A percentile compares a stretch with the other conserved stretches of the same genome.
Conservation (phyloP, 2,797 vertebrate species). For the Malurus splendens region DNA sequence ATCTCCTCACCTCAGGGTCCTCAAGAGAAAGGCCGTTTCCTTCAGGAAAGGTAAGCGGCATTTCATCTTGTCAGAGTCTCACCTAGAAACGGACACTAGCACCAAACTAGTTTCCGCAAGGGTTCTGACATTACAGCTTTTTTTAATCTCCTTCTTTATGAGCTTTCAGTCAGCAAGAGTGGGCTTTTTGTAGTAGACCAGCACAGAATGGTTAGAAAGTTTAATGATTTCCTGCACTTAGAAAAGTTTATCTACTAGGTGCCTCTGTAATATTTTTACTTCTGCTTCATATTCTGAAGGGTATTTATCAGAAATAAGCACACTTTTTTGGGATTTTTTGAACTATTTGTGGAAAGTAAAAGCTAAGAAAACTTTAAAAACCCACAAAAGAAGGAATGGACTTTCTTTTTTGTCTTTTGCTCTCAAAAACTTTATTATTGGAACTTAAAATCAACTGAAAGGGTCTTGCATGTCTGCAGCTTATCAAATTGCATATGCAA, state of each 20-base stretch:
- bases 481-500: neutral
- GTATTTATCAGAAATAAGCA: neutral
- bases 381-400: neutral
- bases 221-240: neutral
- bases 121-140: neutral
- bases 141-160: neutral
- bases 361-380: neutral
- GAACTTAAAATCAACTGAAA: neutral
- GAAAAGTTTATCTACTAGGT: neutral
- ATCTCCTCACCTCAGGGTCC: neutral
- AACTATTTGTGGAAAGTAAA: neutral
- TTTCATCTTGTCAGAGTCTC: neutral
- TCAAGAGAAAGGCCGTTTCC: neutral
- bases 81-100: neutral
- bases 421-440: neutral
- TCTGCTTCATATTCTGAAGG: neutral
- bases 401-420: neutral
- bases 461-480: neutral
- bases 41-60: neutral
- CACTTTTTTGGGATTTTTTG: accelerated
- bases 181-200: neutral
- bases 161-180: neutral
- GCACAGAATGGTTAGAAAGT: neutral
- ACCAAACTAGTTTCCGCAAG: neutral
- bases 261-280: neutral